phyloP scores from a whole-genome alignment of 2,888 invertebrate species.

The Limenitis camilla region DNA sequence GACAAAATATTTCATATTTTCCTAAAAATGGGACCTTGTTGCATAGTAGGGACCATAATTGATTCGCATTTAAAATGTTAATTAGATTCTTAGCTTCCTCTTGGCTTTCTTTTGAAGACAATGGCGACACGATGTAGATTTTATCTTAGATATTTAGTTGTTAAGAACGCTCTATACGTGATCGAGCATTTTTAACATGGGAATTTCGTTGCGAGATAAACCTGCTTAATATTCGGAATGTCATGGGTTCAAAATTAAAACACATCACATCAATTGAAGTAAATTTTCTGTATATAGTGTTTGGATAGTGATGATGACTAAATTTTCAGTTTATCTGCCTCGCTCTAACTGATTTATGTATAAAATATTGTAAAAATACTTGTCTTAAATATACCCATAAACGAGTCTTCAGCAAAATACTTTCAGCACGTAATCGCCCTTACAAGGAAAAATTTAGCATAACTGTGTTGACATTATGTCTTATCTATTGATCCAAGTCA shows the following conservation, averaged over 20 bases:
- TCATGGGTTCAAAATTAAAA: background rate
- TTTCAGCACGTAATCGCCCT: background rate
- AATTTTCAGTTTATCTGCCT: too few relatives aligned
- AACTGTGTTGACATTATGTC: conserved; percentile 4
- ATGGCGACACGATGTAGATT: conserved; percentile 31
- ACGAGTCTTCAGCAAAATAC: too few relatives aligned
- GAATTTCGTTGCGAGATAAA: background rate
- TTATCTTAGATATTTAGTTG: conserved; percentile 28
- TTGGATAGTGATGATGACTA: too few relatives aligned
- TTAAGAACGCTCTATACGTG: conserved; percentile 18
- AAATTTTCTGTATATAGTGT: too few relatives aligned
- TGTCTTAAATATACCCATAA: too few relatives aligned
- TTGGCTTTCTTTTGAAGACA: conserved; percentile 29
- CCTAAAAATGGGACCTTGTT: too few relatives aligned
- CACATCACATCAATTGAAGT: too few relatives aligned
- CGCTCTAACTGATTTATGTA: too few relatives aligned
- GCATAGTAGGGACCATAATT: conserved; percentile 36
- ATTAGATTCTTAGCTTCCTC: conserved; percentile 41
- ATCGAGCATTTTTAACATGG: conserved; percentile 16
- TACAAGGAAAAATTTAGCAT: conserved; percentile 1
- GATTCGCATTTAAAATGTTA: conserved; percentile 57
- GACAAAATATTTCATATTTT: too few relatives aligned
- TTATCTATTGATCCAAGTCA: conserved; percentile 21
- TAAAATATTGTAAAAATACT: too few relatives aligned
- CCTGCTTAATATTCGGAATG: background rate